phyloP scores from a whole-genome alignment of 1,140 invertebrate genomes.

The Agrilus planipennis region DNA sequence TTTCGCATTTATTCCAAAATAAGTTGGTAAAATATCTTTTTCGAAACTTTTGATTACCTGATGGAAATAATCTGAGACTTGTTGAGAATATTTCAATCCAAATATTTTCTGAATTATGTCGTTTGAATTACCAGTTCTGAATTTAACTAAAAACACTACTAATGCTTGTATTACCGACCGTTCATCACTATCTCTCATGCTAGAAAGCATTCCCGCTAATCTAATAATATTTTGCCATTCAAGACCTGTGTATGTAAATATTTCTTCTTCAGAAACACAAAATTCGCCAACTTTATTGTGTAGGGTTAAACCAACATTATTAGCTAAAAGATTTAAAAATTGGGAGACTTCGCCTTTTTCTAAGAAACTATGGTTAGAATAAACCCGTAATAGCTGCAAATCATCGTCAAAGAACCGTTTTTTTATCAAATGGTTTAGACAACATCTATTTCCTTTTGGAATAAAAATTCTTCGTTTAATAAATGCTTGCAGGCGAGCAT shows the following conservation, averaged over 20 bases:
- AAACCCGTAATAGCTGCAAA: slow-evolving; percentile 1
- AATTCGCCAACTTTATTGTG: slow-evolving; percentile 5
- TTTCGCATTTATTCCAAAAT: no score
- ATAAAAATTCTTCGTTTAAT: no score
- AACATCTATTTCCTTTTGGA: slow-evolving; percentile 3
- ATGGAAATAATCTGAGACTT: slow-evolving; percentile 4
- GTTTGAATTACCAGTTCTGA: slow-evolving; percentile 1
- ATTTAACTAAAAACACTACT: slow-evolving; percentile 5
- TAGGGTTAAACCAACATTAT: slow-evolving; percentile 1
- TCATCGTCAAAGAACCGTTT: slow-evolving; percentile 4
- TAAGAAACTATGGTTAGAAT: slow-evolving; percentile 4
- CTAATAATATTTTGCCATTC: slow-evolving; percentile 5
- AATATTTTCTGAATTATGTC: no score
- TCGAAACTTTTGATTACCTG: slow-evolving; percentile 4
- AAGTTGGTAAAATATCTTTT: no score
- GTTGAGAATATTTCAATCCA: slow-evolving; percentile 2
- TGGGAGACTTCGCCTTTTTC: no score
- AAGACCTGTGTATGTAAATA: slow-evolving; percentile 1
- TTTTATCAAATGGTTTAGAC: slow-evolving; percentile 1
- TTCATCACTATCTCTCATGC: slow-evolving; percentile 3
- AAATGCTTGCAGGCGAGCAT: slow-evolving; percentile 2
- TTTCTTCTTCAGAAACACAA: no score
- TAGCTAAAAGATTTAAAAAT: slow-evolving; percentile 4
- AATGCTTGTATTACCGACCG: slow-evolving; percentile 4
- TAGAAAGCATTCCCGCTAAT: slow-evolving; percentile 1